These are phyloP conservation scores for Schlechtendalia chinensis DNA, from an alignment of 1,140 invertebrate genomes.

Conservation along the genomic window DNA sequence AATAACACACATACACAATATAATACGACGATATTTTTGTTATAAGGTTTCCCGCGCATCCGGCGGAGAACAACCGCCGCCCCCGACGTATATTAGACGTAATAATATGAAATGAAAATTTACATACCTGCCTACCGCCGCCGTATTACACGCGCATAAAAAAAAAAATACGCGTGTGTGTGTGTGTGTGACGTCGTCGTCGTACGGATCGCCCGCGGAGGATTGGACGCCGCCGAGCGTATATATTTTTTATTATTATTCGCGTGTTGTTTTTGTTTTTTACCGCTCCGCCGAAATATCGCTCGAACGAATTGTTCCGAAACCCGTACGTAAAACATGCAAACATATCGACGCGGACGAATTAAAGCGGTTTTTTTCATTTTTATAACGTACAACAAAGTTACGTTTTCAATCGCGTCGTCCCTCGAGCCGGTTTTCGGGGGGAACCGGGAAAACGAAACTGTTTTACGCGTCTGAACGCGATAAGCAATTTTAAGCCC, in stretches of 20 bases:
- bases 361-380: background rate
- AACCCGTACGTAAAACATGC: constrained; percentile 27
- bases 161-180: no score
- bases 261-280: background rate
- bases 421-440: background rate
- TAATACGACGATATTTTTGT: constrained; percentile 45
- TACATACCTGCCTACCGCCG: constrained; percentile 44
- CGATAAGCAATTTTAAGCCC: no score
- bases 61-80: background rate
- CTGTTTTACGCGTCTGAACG: no score
- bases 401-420: constrained; percentile 15
- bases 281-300: constrained; percentile 3
- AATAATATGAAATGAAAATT: constrained; percentile 45
- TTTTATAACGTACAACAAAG: background rate
- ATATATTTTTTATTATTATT: constrained; percentile 19
- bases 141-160: no score
- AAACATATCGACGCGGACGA: constrained; percentile 11
- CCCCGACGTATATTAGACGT: constrained; percentile 24
- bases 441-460: no score
- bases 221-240: background rate
- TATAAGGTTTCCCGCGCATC: constrained; percentile 39
- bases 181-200: no score
- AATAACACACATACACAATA: background rate
- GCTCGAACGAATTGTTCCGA: constrained; percentile 28
- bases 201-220: constrained; percentile 14